Percentiles rank a stretch among this genome's conserved stretches.
Conservation (phyloP, 30 jellyfish, hydroid and myxozoan genomes). For the Aurelia sp. region DNA sequence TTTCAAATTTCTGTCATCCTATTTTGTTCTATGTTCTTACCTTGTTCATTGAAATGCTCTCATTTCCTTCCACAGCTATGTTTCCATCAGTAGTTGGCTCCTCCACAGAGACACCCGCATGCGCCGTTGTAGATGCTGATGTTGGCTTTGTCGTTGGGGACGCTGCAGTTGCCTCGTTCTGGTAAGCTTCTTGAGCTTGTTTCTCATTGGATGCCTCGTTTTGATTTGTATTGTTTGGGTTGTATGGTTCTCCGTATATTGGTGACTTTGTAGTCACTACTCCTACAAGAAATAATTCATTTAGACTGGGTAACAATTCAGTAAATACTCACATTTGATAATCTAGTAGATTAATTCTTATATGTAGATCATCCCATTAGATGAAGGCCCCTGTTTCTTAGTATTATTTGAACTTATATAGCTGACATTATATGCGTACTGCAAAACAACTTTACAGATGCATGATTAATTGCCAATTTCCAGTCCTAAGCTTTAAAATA, state of each 20-base stretch:
- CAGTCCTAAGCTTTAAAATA: too few relatives aligned
- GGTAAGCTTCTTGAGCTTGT: background rate
- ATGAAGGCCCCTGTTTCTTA: too few relatives aligned
- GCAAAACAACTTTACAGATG: too few relatives aligned
- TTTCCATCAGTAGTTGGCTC: slow-evolving; percentile 32
- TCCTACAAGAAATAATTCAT: background rate
- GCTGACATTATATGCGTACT: too few relatives aligned
- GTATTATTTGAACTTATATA: too few relatives aligned
- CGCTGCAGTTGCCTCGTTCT: slow-evolving; percentile 11
- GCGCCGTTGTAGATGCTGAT: slow-evolving; percentile 6
- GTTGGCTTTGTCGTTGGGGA: slow-evolving; percentile 37
- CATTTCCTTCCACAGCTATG: slow-evolving; percentile 3
- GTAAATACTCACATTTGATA: too few relatives aligned
- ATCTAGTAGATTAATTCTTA: too few relatives aligned
- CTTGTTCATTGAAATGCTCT: slow-evolving; percentile 13
- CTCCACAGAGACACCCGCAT: slow-evolving; percentile 60
- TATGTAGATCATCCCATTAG: too few relatives aligned
- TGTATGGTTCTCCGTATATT: background rate
- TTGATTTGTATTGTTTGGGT: slow-evolving; percentile 8
- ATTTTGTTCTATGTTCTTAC: background rate
- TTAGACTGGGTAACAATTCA: background rate
- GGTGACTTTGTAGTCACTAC: slow-evolving; percentile 20
- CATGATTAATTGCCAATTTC: too few relatives aligned
- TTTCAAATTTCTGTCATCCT: too few relatives aligned
- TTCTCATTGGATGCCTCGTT: slow-evolving; percentile 14